A percentile compares a stretch with the other conserved stretches of the same genome.
Conservation (phyloP, 1,140 invertebrate genomes). For the Dendrolimus kikuchii region DNA sequence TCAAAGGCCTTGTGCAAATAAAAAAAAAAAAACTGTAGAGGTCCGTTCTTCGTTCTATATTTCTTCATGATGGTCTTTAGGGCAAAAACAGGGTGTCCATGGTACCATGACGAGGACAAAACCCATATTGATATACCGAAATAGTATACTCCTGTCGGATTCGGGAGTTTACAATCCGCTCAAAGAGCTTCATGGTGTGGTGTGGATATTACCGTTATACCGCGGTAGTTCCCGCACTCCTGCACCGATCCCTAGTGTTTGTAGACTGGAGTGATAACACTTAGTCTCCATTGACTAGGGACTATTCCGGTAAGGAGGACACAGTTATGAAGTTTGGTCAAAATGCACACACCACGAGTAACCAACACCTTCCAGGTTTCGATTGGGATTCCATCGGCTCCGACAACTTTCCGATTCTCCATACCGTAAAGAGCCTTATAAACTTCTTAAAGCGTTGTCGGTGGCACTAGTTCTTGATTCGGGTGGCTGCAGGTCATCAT, state of each 20-base stretch:
- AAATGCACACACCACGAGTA: not conserved
- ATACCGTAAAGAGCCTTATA: not conserved
- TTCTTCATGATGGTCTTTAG: slow-evolving; percentile 7
- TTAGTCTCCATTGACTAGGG: not conserved
- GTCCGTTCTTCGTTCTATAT: slow-evolving; percentile 4
- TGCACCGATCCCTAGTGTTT: slow-evolving; percentile 8
- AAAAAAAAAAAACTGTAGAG: not conserved
- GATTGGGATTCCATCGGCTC: slow-evolving; percentile 2
- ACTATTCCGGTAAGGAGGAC: not conserved
- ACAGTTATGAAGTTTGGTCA: slow-evolving; percentile 4
- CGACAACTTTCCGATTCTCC: slow-evolving; percentile 1
- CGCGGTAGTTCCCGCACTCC: slow-evolving; percentile 8
- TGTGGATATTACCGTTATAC: slow-evolving; percentile 7
- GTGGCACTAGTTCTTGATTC: too few species aligned
- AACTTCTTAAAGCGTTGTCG: too few species aligned
- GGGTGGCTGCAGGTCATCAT: too few species aligned
- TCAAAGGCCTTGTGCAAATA: slow-evolving; percentile 1
- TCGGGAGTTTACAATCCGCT: slow-evolving; percentile 5
- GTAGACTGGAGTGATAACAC: slow-evolving; percentile 4
- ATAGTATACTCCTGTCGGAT: not conserved
- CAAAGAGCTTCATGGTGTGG: slow-evolving; percentile 15
- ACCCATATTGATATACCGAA: slow-evolving; percentile 3
- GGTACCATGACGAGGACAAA: not conserved
- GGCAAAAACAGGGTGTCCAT: slow-evolving; percentile 8
- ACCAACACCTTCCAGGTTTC: not conserved